Percentiles rank a stretch among this genome's conserved stretches.
These are phyloP conservation scores for Polydrusus tereticollis DNA, from an alignment of 2,888 invertebrate species.

Conservation along the genomic window DNA sequence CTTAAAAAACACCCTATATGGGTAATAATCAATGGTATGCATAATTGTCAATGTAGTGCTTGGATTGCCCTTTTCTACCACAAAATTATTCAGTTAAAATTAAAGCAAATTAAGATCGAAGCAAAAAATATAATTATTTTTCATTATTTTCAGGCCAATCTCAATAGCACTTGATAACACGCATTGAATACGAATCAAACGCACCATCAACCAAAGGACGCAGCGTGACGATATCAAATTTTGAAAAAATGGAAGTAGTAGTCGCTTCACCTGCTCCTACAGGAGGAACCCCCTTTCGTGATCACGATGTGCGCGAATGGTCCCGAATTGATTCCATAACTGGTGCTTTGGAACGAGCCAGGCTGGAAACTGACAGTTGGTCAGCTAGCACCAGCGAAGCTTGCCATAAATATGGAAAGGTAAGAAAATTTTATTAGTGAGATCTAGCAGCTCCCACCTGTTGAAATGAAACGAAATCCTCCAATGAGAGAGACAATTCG, in stretches of 20 bases:
- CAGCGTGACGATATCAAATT: slow-evolving; percentile 1
- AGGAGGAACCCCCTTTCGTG: slow-evolving; percentile 67
- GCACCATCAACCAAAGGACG: not conserved
- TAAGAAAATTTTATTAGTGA: slow-evolving; percentile 55
- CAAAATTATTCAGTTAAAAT: too few species aligned
- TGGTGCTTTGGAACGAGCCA: slow-evolving; percentile 70
- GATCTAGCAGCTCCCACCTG: too few species aligned
- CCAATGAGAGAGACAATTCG: too few species aligned
- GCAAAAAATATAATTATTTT: too few species aligned
- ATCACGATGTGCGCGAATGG: slow-evolving; percentile 72
- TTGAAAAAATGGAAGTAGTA: slow-evolving; percentile 63
- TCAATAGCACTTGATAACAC: slow-evolving; percentile 59
- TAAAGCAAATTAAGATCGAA: too few species aligned
- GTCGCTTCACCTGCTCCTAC: slow-evolving; percentile 60
- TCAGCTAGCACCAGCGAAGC: slow-evolving; percentile 67
- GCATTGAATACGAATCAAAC: slow-evolving; percentile 40
- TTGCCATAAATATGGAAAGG: slow-evolving; percentile 71
- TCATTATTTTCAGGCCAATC: slow-evolving; percentile 56
- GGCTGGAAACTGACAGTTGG: slow-evolving; percentile 71
- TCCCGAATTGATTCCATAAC: slow-evolving; percentile 70
- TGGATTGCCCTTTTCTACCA: too few species aligned
- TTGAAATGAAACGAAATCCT: too few species aligned
- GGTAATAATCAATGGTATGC: too few species aligned
- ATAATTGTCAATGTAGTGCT: too few species aligned
- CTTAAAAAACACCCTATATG: too few species aligned